Evolutionary conservation across 2,113 vertebrate species (phyloP), one percentile per base, ranked within the genome.

Genomic region (Climacteris rufus): DNA sequence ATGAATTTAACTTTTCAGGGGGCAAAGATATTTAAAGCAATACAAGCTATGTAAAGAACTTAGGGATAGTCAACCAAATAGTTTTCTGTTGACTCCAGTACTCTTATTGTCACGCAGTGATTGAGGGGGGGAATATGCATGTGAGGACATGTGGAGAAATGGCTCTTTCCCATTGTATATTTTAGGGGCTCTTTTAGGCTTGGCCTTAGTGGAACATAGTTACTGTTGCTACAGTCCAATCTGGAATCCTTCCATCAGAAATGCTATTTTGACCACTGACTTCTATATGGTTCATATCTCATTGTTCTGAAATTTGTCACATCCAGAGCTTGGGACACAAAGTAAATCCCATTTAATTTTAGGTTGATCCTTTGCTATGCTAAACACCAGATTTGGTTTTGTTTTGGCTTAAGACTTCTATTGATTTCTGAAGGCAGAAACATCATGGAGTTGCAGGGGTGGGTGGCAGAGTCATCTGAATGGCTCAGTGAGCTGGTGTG

Each of bases 21-120:
- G 31, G 40, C 71, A 93, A 90, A 81, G 96, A 88, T 97, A 97
- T 97, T 95, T 96, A 93, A 90, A 94, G 92, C 54, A 82, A 47
- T 88, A 77, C 27, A 59, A 96, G 80, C 83, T 94, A 93, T 94
- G 89, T 88, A 54, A 92, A 83, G 87, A 87, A 83, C 74, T 87
- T 63, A 31, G 75, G 83, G 87, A 60, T 52, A 71, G 83, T 52
- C 79, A 69, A 71, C 88, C 13, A 39, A 71, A 95, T 95, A 95
- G 90, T 83, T 95, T 93, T 90, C 64, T 78, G 83, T 75, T 96
- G 94, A 97, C 71, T 95, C 47, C 81, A 66, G 64, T n/a, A 27
- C 82, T 83, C 71, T 83, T 83, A 65, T 65, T 90, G 87, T 86
- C 92, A 94, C 25, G 15, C 79, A 92, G 81, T 37, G 65, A 84